A percentile compares a stretch with the other conserved stretches of the same genome.
Evolutionary conservation across 2,797 vertebrate genomes (phyloP).

Genomic region (Mormyrops attenuatus): DNA sequence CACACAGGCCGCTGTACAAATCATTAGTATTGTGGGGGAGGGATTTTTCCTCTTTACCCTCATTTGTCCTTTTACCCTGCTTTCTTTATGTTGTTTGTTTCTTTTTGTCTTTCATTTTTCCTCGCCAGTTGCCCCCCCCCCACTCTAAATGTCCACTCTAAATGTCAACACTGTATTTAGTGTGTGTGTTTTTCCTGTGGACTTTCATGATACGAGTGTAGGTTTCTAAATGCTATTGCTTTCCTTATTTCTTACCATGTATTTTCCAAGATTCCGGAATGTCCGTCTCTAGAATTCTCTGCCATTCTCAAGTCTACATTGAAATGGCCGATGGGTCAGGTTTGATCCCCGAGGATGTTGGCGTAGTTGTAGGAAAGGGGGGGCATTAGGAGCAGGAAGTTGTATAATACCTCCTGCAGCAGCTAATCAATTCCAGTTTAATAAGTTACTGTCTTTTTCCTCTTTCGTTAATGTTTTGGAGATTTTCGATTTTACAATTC

Average conservation of each 20-base stretch:
- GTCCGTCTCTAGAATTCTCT: background rate
- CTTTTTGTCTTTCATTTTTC: background rate
- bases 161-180: slow-evolving; percentile 24
- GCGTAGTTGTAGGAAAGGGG: background rate
- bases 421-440: background rate
- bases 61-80: background rate
- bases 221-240: background rate
- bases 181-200: slow-evolving; percentile 19
- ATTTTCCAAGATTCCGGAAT: background rate
- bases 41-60: background rate
- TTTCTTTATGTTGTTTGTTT: background rate
- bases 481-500: background rate
- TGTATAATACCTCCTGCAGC: background rate
- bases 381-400: background rate
- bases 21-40: background rate
- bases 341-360: background rate
- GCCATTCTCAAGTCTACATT: background rate
- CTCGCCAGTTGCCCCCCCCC: slow-evolving; percentile 17
- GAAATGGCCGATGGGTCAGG: background rate
- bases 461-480: background rate
- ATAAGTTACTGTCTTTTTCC: background rate
- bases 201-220: background rate
- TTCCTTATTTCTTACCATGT: background rate
- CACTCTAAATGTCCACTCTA: too few species aligned
- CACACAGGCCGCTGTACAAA: background rate